Base-by-base conservation (phyloP, 2,888 invertebrate species). In the Erebia ligea region DNA sequence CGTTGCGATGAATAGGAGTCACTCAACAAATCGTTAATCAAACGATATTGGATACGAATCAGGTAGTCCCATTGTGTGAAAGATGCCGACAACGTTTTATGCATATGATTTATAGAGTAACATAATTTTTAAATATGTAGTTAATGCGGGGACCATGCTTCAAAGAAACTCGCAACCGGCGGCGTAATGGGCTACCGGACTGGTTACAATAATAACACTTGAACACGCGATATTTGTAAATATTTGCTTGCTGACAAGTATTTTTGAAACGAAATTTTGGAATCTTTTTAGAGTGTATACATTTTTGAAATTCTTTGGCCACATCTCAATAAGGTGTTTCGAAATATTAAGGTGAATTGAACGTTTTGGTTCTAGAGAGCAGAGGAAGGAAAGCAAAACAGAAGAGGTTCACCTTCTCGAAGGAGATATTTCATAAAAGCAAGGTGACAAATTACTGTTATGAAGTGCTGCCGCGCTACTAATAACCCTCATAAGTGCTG, bases 21-120 rank as follows among this genome's bases (percentile, higher is more conserved):
- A 91, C 92, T 92, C 92, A 92, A 91, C 89, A 86, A 84, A 84
- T 93, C 92, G 92, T 93, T 93, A 93, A 93, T 93, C 92, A 92
- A 90, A 84, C 78, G 81, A 85, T 90, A 90, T 91, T 91, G 88
- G 89, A 85, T 87, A 84, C 81, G 84, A 87, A 91, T 91, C 89
- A 91, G 92, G 92, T 93, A 92, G 92, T 92, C 83, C 82, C 79
- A 88, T 93, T 93, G 91, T 92, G 82, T 82, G 83, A 82, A 78
- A 79, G 80, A 82, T 82, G 88, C 83, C 91, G 92, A 90, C 88
- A 77, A 79, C 82, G 85, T 86, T 90, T 88, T 81, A 74, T 80
- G 76, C 76, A 71, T 79, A 84, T 92, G 92, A 92, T 93, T 92
- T 87, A 92, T 92, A 83, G 87, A 79, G 75, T 75, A 73, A 74